These are phyloP conservation scores for Taenaris catops DNA, from an alignment of 2,888 invertebrate species.

Conservation along the genomic window DNA sequence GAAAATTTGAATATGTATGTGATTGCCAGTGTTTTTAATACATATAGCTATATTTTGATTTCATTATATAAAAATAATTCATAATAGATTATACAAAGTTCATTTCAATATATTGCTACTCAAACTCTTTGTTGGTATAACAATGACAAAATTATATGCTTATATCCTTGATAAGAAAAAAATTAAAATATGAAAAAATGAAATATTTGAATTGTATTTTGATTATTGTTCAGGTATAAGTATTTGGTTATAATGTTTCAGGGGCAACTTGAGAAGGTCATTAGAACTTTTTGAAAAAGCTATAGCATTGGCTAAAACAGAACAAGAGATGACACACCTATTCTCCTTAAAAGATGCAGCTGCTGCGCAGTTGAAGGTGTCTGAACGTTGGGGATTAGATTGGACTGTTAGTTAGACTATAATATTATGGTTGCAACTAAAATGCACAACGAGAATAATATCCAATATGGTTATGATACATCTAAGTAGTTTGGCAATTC, in stretches of 20 bases:
- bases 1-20: no score
- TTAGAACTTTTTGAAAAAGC: conserved; percentile 94
- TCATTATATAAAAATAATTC: no score
- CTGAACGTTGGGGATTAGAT: conserved; percentile 85
- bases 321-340: conserved; percentile 93
- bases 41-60: no score
- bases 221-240: no score
- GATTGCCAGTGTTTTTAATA: no score
- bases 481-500: conserved; percentile 15
- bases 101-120: no score
- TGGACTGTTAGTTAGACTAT: conserved; percentile 70
- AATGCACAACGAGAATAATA: conserved; percentile 44
- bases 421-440: conserved; percentile 26
- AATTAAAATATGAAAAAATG: no score
- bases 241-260: conserved; percentile 49
- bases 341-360: conserved; percentile 95
- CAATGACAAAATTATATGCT: no score
- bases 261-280: conserved; percentile 90
- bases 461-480: conserved; percentile 35
- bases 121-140: no score
- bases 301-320: conserved; percentile 90
- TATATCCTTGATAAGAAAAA: no score
- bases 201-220: no score
- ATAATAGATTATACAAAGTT: no score
- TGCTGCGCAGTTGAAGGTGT: conserved; percentile 91